These are phyloP conservation scores for Rhamnusium bicolor DNA, from an alignment of 2,888 invertebrate genomes.

Conservation along the genomic window DNA sequence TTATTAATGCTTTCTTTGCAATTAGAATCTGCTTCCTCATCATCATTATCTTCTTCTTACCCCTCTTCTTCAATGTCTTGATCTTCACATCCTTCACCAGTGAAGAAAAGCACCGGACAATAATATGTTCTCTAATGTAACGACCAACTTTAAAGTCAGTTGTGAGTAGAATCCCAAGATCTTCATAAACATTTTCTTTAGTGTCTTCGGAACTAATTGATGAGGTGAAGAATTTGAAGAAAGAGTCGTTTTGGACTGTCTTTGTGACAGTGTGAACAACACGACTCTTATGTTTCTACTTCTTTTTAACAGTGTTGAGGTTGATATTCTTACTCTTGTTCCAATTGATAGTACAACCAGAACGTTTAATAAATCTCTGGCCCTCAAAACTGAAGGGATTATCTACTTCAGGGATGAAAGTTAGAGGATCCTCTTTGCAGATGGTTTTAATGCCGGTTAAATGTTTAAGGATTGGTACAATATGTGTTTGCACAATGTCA, in stretches of 20 bases:
- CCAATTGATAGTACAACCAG: constrained; percentile 97
- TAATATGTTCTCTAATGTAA: constrained; percentile 95
- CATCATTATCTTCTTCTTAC: constrained; percentile 82
- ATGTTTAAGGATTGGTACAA: constrained; percentile 90
- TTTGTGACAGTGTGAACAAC: constrained; percentile 95
- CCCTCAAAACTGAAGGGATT: constrained; percentile 95
- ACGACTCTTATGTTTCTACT: constrained; percentile 98
- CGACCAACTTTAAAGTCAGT: constrained; percentile 99
- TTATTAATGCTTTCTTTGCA: constrained; percentile 63
- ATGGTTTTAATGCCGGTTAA: constrained; percentile 87
- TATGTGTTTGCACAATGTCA: constrained; percentile 91
- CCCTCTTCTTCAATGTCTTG: constrained; percentile 87
- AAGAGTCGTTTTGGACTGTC: constrained; percentile 96
- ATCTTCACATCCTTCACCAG: constrained; percentile 89
- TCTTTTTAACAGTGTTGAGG: constrained; percentile 95
- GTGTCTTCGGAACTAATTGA: constrained; percentile 90
- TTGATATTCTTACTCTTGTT: constrained; percentile 95
- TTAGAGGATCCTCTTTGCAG: constrained; percentile 81
- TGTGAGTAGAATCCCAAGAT: constrained; percentile 87
- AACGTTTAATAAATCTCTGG: constrained; percentile 93
- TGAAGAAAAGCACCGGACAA: constrained; percentile 96
- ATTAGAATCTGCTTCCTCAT: constrained; percentile 76
- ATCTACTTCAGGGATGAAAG: constrained; percentile 87
- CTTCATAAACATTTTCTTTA: constrained; percentile 87
- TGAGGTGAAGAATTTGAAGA: constrained; percentile 99